Evolutionary conservation across 2,888 invertebrate species (phyloP), one percentile per base, ranked within the genome.

Genomic region (Tachina lurida): DNA sequence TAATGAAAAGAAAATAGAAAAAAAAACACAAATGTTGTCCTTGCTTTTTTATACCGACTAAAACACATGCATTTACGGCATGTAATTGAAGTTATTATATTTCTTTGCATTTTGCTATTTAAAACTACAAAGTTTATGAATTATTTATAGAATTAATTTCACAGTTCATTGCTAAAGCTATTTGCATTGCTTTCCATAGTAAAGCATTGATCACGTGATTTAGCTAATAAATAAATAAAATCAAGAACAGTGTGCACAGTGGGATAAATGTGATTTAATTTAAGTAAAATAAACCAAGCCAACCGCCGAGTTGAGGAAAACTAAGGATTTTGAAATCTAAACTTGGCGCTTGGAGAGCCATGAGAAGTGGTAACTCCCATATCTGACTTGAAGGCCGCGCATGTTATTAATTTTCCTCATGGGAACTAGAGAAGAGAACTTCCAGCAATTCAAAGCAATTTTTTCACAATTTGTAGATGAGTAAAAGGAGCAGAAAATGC

Each of bases 141-240:
- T 84, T 78, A 78, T 78, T 84, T 73, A 84, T 78, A 74, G 60
- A 77, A 67, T 68, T 74, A 10, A 62, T 73, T 73, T 78, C 45
- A 68, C 60, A 78, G 77, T 84, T 78, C 83, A 84, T 78, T 78
- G 73, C 77, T 73, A 78, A 77, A 84, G 39, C 60, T 13, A 43
- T 76, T 82, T 63, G 75, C 76, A 63, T 77, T 77, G 47, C 17
- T 41, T 43, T 56, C 12, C 43, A 56, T 77, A 13, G 15, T 43
- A 49, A 19, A 49, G 4, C 67, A 45, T 31, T 41, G 67, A 77
- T 77, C 83, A 84, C 83, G 73, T 78, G 83, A 78, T 76, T 76
- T 10, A 65, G 22, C 63, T 22, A 70, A 71, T 65, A 39, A 62
- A 68, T 9, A 13, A 19, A 13, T n/a, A 31, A 4, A 74, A 80